These are phyloP conservation scores for Phalanger gymnotis DNA, from an alignment of 2,797 vertebrate species.

Conservation along the genomic window DNA sequence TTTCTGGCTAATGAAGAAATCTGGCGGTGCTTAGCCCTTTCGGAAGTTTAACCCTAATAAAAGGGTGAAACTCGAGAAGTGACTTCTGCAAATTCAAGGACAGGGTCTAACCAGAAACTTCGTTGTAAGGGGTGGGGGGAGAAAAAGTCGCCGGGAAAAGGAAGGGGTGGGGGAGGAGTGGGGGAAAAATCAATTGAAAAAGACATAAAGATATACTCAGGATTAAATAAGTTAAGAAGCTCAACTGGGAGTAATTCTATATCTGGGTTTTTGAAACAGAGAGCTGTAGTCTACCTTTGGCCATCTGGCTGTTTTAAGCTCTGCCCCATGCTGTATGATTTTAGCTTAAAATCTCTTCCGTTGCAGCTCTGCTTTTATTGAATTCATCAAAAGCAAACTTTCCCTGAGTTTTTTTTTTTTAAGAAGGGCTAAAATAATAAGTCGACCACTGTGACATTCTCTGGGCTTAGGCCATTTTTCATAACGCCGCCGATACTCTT, in stretches of 20 bases:
- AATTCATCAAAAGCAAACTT: slow-evolving; percentile 96
- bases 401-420: slow-evolving; percentile 89
- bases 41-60: slow-evolving; percentile 62
- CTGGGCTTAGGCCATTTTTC: slow-evolving; percentile 94
- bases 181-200: slow-evolving; percentile 29
- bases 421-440: slow-evolving; percentile 94
- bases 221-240: slow-evolving; percentile 75
- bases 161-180: not conserved
- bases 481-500: slow-evolving; percentile 93
- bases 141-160: not conserved
- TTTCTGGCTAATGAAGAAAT: not conserved
- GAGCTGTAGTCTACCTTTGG: slow-evolving; percentile 81
- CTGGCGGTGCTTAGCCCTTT: not conserved
- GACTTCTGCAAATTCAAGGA: slow-evolving; percentile 64
- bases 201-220: slow-evolving; percentile 59
- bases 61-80: slow-evolving; percentile 62
- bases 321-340: slow-evolving; percentile 89
- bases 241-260: slow-evolving; percentile 73
- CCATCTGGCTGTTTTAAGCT: slow-evolving; percentile 89
- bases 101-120: slow-evolving; percentile 14
- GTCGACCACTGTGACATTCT: slow-evolving; percentile 98
- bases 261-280: slow-evolving; percentile 77
- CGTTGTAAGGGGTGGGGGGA: not conserved
- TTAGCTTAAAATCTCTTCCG: slow-evolving; percentile 90
- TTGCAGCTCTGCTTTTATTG: slow-evolving; percentile 88